Conservation (phyloP, 2,797 vertebrate species). For the Poeciliopsis turneri region DNA sequence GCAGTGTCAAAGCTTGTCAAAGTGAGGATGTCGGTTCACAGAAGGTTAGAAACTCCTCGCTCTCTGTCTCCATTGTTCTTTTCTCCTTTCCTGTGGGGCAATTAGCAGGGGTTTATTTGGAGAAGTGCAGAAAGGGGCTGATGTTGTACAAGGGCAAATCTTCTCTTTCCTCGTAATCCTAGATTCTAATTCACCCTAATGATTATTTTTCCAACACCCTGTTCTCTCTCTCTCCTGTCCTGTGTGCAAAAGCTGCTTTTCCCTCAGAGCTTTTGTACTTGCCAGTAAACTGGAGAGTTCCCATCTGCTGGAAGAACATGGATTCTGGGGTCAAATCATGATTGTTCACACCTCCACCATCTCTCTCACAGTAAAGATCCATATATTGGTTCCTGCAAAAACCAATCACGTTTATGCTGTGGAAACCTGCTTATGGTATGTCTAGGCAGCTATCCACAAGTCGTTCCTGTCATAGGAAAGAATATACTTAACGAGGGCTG, state of each 20-base stretch:
- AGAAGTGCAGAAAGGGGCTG: slow-evolving; percentile 42
- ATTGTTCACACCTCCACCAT: slow-evolving; percentile 30
- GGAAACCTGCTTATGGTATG: not conserved
- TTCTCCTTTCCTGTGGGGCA: slow-evolving; percentile 49
- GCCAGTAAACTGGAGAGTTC: slow-evolving; percentile 54
- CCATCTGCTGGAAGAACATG: slow-evolving; percentile 30
- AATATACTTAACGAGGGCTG: not conserved
- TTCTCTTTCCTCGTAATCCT: slow-evolving; percentile 64
- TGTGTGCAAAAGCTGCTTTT: slow-evolving; percentile 62
- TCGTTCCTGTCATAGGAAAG: not conserved
- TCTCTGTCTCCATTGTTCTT: slow-evolving; percentile 16
- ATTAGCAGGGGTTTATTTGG: slow-evolving; percentile 74
- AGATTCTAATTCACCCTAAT: slow-evolving; percentile 80
- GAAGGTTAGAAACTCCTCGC: slow-evolving; percentile 22
- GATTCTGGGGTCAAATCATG: slow-evolving; percentile 25
- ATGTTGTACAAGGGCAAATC: slow-evolving; percentile 52
- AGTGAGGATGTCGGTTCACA: slow-evolving; percentile 15
- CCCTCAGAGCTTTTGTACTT: slow-evolving; percentile 55
- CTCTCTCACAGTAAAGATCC: slow-evolving; percentile 23
- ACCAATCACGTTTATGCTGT: not conserved
- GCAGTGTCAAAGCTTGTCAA: slow-evolving; percentile 23
- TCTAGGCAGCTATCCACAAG: not conserved
- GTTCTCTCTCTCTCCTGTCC: slow-evolving; percentile 52
- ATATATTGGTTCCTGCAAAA: not conserved
- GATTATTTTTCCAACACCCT: slow-evolving; percentile 75